Percentiles rank a stretch among this genome's conserved stretches.
Conservation (phyloP, 1,140 invertebrate genomes). For the Euwallacea similis region DNA sequence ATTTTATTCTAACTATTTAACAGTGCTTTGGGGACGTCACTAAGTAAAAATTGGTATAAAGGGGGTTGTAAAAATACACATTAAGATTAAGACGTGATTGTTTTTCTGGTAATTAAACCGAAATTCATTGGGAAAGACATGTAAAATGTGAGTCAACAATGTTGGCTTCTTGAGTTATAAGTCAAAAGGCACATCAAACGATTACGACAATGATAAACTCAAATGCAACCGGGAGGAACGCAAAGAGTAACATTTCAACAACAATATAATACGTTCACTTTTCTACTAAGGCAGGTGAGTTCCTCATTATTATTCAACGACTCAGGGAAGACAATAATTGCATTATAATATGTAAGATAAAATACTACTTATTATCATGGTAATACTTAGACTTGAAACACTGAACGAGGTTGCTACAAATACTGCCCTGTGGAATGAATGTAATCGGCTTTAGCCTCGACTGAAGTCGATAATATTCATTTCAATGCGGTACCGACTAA, state of each 20-base stretch:
- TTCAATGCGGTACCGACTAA: not conserved
- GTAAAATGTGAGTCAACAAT: not conserved
- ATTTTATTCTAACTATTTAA: too few relatives aligned
- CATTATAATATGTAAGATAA: conserved; percentile 8
- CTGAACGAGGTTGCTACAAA: not conserved
- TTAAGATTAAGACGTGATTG: not conserved
- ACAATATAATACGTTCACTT: conserved; percentile 28
- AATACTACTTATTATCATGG: conserved; percentile 21
- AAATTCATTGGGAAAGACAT: not conserved
- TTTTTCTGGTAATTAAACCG: not conserved
- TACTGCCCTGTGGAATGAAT: not conserved
- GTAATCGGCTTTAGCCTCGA: not conserved
- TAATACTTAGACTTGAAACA: conserved; percentile 8
- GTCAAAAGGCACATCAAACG: too few relatives aligned
- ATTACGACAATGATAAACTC: too few relatives aligned
- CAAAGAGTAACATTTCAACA: conserved; percentile 5
- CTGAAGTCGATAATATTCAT: not conserved
- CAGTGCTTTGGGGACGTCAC: too few relatives aligned
- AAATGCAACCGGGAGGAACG: too few relatives aligned
- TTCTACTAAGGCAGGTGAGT: conserved; percentile 31
- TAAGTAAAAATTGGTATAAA: too few relatives aligned
- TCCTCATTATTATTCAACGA: conserved; percentile 12
- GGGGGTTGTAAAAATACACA: not conserved
- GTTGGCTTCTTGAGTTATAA: not conserved
- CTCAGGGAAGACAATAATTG: conserved; percentile 14